These are phyloP conservation scores for Metalampra italica DNA, from an alignment of 2,888 invertebrate genomes.

Conservation along the genomic window DNA sequence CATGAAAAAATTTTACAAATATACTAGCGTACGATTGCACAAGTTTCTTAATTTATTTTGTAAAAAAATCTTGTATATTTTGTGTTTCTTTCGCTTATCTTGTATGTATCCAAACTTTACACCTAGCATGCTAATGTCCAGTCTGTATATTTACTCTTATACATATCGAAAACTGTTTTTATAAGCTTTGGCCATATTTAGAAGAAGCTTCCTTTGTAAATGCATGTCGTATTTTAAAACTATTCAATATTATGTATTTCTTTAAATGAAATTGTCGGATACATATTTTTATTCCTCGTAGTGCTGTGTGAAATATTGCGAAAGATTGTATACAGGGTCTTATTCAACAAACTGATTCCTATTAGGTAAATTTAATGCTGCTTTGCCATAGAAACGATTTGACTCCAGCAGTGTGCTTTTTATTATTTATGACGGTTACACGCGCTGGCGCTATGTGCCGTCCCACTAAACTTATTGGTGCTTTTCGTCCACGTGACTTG, in stretches of 20 bases:
- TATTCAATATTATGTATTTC: not conserved
- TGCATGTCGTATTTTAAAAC: conserved; percentile 1
- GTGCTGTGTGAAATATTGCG: conserved; percentile 36
- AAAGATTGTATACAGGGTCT: conserved; percentile 40
- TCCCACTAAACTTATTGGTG: no score
- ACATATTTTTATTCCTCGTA: not conserved
- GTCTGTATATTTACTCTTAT: not conserved
- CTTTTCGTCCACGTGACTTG: no score
- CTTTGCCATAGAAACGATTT: not conserved
- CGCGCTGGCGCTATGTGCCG: not conserved
- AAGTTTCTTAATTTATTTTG: conserved; percentile 18
- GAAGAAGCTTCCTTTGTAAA: not conserved
- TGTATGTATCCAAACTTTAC: not conserved
- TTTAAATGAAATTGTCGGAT: not conserved
- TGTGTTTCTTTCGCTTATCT: conserved; percentile 36
- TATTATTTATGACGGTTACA: not conserved
- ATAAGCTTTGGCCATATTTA: not conserved
- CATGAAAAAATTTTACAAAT: conserved; percentile 16
- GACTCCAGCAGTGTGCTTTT: no score
- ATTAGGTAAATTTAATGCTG: not conserved
- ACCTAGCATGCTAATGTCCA: no score
- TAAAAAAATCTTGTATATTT: conserved; percentile 46
- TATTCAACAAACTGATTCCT: conserved; percentile 23
- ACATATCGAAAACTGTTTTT: conserved; percentile 9
- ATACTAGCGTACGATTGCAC: not conserved